Evolutionary conservation across 64 coral and sea anemone species (phyloP).

Genomic region (Pocillopora verrucosa): DNA sequence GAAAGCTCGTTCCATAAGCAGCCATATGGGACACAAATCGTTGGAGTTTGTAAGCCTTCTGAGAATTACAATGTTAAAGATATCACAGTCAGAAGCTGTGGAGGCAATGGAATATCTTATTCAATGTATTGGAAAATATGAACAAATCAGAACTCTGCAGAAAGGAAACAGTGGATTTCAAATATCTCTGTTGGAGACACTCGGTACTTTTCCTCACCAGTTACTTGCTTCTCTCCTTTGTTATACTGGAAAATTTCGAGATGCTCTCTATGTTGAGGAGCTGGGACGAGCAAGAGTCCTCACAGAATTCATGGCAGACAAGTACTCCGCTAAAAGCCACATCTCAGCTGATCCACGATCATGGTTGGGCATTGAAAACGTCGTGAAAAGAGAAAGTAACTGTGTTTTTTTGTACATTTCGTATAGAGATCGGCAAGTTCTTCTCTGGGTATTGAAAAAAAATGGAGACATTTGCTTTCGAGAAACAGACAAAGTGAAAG

Average conservation of each 20-base stretch:
- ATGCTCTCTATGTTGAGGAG: neutral
- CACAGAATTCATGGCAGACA: neutral
- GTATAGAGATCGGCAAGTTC: too few species aligned
- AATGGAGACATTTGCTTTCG: too few species aligned
- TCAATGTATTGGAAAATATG: neutral
- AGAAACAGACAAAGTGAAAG: too few species aligned
- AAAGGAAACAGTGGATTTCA: neutral
- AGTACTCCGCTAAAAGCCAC: neutral
- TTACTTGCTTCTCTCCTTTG: too few species aligned
- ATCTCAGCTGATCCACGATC: neutral
- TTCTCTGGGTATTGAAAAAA: too few species aligned
- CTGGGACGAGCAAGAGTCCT: neutral
- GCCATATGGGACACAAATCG: neutral
- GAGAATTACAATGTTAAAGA: neutral
- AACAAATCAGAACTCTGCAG: neutral
- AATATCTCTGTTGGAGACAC: neutral
- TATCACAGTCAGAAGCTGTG: neutral
- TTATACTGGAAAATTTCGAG: neutral
- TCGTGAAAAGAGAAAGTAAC: neutral
- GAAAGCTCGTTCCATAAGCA: neutral
- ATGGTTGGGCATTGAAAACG: neutral
- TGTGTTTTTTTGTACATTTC: too few species aligned
- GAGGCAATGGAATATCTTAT: neutral
- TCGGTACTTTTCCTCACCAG: neutral
- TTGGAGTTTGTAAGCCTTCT: neutral